Base-by-base conservation (phyloP, 1,140 invertebrate species). In the Carcinoscorpius rotundicauda region DNA sequence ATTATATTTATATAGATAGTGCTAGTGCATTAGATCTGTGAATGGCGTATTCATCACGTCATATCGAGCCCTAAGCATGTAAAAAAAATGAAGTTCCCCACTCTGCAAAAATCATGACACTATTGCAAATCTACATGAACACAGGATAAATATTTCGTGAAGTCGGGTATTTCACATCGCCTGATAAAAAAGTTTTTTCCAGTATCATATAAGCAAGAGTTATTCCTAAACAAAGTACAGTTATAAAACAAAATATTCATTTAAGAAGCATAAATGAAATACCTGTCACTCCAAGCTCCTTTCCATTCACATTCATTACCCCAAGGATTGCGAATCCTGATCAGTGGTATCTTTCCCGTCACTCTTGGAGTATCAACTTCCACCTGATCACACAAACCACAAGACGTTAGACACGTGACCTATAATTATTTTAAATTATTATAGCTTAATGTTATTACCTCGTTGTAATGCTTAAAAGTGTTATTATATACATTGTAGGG, bases 321-420 rank as follows among this genome's bases (percentile, higher is more conserved):
- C 81, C 81, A 82, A 8, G 81, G 81, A 72, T 83, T 82, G 9
- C 81, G 66, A 48, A 82, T 74, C 11, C 80, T 62, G 10, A 82
- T 61, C 58, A 82, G 70, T 52, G 75, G 75, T 10, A 79, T 77
- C 59, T 73, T 69, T 67, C 67, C 64, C 73, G 62, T 52, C 11
- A 69, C 60, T 9, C 68, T 50, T 8, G 66, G 51, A 6, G 68
- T 67, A 59, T 58, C 61, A 50, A 69, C 65, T 48, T 69, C 68
- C 52, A 69, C 66, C 70, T 70, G 48, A 11, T 9, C 50, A 62
- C 29, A 29, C 29, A 29, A 29, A 29, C 29, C 29, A 29, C 29
- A 29, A 29, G 29, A 55, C 3, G 53, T n/a, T 55, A n/a, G 6
- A 55, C 53, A n/a, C 3, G 53, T 55, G 53, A 8, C 53, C 53